Conservation (phyloP, 2,113 vertebrate species). For the Carassius auratus region DNA sequence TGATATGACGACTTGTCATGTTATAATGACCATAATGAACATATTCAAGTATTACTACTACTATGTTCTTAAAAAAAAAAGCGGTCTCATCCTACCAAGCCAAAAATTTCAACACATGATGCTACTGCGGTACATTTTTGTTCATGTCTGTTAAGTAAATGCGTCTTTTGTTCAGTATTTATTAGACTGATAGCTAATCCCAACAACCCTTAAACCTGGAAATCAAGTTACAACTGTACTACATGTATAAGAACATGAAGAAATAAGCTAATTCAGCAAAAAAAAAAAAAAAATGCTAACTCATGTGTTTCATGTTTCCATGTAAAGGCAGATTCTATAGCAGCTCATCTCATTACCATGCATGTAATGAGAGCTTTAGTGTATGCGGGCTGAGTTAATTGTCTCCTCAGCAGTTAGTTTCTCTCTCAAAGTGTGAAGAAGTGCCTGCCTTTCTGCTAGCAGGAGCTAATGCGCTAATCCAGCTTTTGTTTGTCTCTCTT, state of each 20-base stretch:
- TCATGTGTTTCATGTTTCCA: conserved; percentile 32
- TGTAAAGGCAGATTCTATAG: conserved; percentile 18
- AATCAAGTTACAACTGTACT: background rate
- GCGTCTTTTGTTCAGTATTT: background rate
- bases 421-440: background rate
- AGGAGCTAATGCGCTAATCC: conserved; percentile 57
- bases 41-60: background rate
- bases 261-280: background rate
- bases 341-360: conserved; percentile 45
- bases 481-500: conserved; percentile 29
- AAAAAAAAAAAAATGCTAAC: conserved; percentile 15
- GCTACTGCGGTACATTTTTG: background rate
- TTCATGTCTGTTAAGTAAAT: background rate
- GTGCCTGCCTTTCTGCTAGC: conserved; percentile 31
- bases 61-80: background rate
- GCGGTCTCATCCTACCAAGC: too few species aligned
- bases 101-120: too few species aligned
- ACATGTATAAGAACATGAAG: background rate
- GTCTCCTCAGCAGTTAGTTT: conserved; percentile 33
- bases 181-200: background rate
- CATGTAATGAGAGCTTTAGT: conserved; percentile 37
- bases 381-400: conserved; percentile 10
- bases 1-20: background rate
- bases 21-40: background rate
- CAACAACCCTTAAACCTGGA: background rate